Evolutionary conservation across 64 coral and sea anemone genomes (phyloP).

Genomic region (Dendrophyllia cribrosa): DNA sequence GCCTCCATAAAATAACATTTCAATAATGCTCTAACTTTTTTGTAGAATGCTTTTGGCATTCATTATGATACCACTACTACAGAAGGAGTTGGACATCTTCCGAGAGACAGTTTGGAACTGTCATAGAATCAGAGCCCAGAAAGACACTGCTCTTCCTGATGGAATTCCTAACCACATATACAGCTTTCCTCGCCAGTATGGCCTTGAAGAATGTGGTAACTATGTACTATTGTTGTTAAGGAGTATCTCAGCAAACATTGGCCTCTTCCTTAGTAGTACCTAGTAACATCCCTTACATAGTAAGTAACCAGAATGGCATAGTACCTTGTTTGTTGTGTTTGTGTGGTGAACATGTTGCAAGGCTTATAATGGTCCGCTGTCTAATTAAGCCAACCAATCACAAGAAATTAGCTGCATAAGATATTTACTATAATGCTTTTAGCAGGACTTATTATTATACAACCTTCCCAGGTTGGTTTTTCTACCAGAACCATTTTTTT

Average conservation of each 20-base stretch:
- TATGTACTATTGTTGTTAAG: background rate
- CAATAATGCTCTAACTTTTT: too few species aligned
- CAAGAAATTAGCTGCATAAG: too few species aligned
- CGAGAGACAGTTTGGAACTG: constrained; percentile 47
- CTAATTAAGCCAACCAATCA: too few species aligned
- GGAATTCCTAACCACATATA: constrained; percentile 51
- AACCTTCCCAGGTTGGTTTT: too few species aligned
- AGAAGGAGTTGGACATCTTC: constrained; percentile 65
- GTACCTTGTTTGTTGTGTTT: too few species aligned
- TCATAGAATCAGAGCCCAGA: constrained; percentile 39
- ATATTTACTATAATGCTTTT: too few species aligned
- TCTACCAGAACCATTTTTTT: too few species aligned
- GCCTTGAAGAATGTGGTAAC: constrained; percentile 30
- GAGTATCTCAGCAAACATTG: background rate
- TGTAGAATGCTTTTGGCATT: constrained; percentile 57
- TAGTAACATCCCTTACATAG: background rate
- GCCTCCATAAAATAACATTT: too few species aligned
- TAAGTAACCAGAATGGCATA: too few species aligned
- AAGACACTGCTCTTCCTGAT: constrained; percentile 43
- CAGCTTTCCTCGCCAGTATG: constrained; percentile 19
- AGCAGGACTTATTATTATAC: too few species aligned
- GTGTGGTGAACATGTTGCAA: too few species aligned
- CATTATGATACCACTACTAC: constrained; percentile 63
- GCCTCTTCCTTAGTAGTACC: background rate
- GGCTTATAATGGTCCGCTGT: too few species aligned